Percentiles rank a stretch among this genome's conserved stretches.
Conservation (phyloP, 2,888 invertebrate genomes). For the Drosophila prostipennis region DNA sequence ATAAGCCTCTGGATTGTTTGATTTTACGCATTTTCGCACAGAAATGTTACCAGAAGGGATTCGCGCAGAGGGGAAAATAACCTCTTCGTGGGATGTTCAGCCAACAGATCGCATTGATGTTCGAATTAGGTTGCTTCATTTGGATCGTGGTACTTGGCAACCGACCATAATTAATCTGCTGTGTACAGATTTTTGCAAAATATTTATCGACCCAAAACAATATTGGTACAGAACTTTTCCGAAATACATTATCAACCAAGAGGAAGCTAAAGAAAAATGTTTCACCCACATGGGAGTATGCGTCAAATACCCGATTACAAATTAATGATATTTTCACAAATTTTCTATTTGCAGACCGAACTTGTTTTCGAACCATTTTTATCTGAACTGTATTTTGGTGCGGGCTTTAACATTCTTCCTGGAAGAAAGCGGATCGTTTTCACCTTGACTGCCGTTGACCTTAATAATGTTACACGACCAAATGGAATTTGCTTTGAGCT, state of each 20-base stretch:
- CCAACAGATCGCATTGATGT: neutral
- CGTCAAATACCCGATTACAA: neutral
- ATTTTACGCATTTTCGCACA: accelerated
- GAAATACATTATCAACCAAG: neutral
- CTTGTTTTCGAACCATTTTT: neutral
- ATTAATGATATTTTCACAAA: neutral
- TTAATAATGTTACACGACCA: neutral
- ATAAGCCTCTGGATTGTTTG: neutral
- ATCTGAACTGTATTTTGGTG: no score
- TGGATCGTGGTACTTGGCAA: neutral
- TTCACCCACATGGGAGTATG: neutral
- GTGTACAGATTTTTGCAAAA: neutral
- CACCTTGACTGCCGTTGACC: neutral
- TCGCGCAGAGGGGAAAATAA: neutral
- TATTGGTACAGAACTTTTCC: neutral
- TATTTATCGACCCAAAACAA: neutral
- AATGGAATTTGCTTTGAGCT: neutral
- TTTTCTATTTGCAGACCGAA: neutral
- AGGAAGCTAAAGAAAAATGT: neutral
- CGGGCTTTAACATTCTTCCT: neutral
- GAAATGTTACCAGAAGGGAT: neutral
- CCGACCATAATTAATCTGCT: neutral
- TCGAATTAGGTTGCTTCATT: neutral
- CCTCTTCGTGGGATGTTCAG: neutral
- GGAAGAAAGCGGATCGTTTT: neutral